Conservation (phyloP, 2,797 vertebrate species). For the Sebastes minor region DNA sequence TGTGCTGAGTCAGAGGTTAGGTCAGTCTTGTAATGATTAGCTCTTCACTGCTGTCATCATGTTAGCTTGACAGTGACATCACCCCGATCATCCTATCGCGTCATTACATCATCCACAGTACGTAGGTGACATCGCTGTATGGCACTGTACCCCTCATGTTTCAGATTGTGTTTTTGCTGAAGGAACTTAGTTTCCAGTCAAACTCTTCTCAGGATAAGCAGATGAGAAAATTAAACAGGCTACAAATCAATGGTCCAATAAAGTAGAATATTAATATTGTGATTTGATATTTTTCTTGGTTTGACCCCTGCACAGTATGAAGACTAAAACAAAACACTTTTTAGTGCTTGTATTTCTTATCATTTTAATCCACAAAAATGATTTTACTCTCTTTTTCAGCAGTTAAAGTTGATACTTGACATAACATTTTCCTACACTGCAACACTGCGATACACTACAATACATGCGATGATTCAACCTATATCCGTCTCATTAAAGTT, state of each 20-base stretch:
- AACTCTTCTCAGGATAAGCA: not conserved
- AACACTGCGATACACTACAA: too few species aligned
- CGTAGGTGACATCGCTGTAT: not conserved
- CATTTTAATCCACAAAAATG: not conserved
- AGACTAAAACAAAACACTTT: not conserved
- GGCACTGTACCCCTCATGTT: not conserved
- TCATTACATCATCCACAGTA: slow-evolving; percentile 25
- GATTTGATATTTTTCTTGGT: not conserved
- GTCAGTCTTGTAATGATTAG: not conserved
- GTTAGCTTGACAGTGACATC: slow-evolving; percentile 22
- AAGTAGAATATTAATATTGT: not conserved
- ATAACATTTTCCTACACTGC: too few species aligned
- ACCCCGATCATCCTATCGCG: not conserved
- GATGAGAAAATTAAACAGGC: not conserved
- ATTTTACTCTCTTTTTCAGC: not conserved
- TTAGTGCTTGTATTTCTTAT: not conserved
- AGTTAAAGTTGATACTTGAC: too few species aligned
- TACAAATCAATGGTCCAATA: not conserved
- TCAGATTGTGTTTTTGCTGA: not conserved
- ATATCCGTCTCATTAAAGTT: too few species aligned
- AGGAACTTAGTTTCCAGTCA: not conserved
- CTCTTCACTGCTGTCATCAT: not conserved
- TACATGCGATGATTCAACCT: too few species aligned
- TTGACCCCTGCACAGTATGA: not conserved
- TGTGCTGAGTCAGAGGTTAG: not conserved